Evolutionary conservation across 1,140 invertebrate species (phyloP).

Genomic region (Galendromus occidentalis): DNA sequence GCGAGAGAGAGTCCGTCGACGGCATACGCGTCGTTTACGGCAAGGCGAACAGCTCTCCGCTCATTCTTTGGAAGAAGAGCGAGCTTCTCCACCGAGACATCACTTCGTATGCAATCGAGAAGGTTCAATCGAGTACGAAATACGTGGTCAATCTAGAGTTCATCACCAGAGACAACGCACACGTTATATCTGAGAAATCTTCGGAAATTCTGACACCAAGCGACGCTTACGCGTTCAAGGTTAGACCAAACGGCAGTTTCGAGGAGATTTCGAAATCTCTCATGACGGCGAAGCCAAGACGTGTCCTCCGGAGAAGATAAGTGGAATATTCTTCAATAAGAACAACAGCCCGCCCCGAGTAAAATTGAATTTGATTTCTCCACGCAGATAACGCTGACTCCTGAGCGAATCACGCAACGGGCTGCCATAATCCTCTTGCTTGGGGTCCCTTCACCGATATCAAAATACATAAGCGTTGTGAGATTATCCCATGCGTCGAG

Average conservation of each 20-base stretch:
- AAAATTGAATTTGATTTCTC: no score
- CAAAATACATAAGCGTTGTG: slow-evolving; percentile 75
- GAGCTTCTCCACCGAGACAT: slow-evolving; percentile 52
- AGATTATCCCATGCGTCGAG: slow-evolving; percentile 59
- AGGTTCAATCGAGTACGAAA: slow-evolving; percentile 43
- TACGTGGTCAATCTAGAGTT: slow-evolving; percentile 57
- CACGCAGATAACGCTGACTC: slow-evolving; percentile 49
- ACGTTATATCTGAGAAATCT: slow-evolving; percentile 44
- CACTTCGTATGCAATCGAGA: slow-evolving; percentile 45
- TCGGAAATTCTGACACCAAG: slow-evolving; percentile 38
- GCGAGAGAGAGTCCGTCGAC: slow-evolving; percentile 52
- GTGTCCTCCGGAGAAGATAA: no score
- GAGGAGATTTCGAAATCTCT: no score
- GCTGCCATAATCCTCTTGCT: slow-evolving; percentile 38
- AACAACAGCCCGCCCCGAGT: no score
- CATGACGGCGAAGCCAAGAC: no score
- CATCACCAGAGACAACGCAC: slow-evolving; percentile 47
- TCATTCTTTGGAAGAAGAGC: slow-evolving; percentile 32
- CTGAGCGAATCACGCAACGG: slow-evolving; percentile 36
- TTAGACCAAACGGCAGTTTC: slow-evolving; percentile 25
- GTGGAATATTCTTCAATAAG: no score
- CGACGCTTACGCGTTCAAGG: slow-evolving; percentile 23
- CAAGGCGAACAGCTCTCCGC: slow-evolving; percentile 35
- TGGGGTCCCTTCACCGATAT: slow-evolving; percentile 61
- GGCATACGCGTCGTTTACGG: slow-evolving; percentile 49